A percentile compares a stretch with the other conserved stretches of the same genome.
Evolutionary conservation across 2,113 vertebrate species (phyloP).

Genomic region (Seriola quinqueradiata): DNA sequence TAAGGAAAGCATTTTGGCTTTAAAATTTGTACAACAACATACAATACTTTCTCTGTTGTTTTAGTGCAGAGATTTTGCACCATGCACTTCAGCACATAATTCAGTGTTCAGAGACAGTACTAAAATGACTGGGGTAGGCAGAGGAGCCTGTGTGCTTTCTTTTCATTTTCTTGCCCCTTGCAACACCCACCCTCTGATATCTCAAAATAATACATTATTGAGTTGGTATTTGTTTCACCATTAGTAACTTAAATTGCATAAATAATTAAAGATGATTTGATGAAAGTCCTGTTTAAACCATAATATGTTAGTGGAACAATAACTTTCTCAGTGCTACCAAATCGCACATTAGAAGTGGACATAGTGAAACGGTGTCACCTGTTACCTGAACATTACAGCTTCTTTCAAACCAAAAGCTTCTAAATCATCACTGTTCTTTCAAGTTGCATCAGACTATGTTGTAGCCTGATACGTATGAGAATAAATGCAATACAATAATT

Average conservation of each 20-base stretch:
- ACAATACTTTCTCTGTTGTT: not conserved
- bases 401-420: not conserved
- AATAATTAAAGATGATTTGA: not conserved
- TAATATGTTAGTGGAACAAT: not conserved
- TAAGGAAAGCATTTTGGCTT: not conserved
- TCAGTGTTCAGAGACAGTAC: not conserved
- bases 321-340: not conserved
- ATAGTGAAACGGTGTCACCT: not conserved
- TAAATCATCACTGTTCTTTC: not conserved
- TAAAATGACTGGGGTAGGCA: not conserved
- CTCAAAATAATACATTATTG: not conserved
- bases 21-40: not conserved
- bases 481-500: conserved; percentile 7
- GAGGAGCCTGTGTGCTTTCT: not conserved
- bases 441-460: not conserved
- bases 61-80: not conserved
- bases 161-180: not conserved
- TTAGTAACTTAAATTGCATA: not conserved
- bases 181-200: not conserved
- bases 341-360: not conserved
- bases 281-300: not conserved
- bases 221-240: not conserved
- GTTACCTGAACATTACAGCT: not conserved
- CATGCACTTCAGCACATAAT: not conserved
- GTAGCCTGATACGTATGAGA: not conserved